Percentiles rank a stretch among this genome's conserved stretches.
Evolutionary conservation across 2,797 vertebrate species (phyloP).

Genomic region (Numenius phaeopus): DNA sequence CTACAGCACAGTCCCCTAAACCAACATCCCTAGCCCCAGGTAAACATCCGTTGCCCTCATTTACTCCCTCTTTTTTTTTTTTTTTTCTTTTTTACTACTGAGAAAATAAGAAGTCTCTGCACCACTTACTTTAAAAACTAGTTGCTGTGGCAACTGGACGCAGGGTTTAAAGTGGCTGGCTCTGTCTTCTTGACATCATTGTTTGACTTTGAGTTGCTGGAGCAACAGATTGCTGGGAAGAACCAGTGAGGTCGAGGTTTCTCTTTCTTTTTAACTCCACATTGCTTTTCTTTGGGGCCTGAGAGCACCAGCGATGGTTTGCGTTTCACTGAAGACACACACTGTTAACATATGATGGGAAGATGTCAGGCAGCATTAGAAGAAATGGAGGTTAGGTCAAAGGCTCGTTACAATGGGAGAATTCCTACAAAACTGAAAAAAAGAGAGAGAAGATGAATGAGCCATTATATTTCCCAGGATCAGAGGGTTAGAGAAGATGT

Average conservation of each 20-base stretch:
- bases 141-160: slow-evolving; percentile 78
- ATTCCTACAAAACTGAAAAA: slow-evolving; percentile 44
- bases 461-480: slow-evolving; percentile 22
- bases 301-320: slow-evolving; percentile 53
- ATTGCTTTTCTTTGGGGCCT: slow-evolving; percentile 23
- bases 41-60: slow-evolving; percentile 12
- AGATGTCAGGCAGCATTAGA: slow-evolving; percentile 65
- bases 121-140: slow-evolving; percentile 50
- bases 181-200: slow-evolving; percentile 65
- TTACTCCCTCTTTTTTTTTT: background rate
- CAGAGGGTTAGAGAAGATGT: background rate
- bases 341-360: slow-evolving; percentile 75
- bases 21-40: background rate
- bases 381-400: slow-evolving; percentile 64
- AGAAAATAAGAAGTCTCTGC: slow-evolving; percentile 51
- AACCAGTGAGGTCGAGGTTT: slow-evolving; percentile 34
- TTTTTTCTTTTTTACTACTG: background rate
- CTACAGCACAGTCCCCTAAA: background rate
- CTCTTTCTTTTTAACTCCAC: slow-evolving; percentile 62
- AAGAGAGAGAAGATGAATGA: slow-evolving; percentile 48
- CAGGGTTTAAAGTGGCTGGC: background rate
- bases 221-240: slow-evolving; percentile 68
- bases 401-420: slow-evolving; percentile 64
- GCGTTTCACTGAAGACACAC: slow-evolving; percentile 57
- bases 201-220: slow-evolving; percentile 75